phyloP scores from a whole-genome alignment of 2,888 invertebrate genomes.

The Itoplectis maculator region DNA sequence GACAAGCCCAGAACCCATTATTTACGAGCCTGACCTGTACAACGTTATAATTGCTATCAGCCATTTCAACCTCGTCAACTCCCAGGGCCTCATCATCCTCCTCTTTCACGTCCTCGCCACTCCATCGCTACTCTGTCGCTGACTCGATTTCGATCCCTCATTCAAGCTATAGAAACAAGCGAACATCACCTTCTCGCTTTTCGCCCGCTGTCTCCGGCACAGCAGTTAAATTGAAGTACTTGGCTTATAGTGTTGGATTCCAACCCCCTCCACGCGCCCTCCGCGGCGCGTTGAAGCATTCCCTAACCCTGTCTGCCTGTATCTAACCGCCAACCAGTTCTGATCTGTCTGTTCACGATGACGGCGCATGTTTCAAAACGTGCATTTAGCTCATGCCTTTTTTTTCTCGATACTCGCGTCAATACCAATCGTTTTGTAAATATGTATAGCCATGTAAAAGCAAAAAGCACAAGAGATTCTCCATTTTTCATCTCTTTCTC shows the following conservation, averaged over 20 bases:
- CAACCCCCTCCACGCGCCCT: background rate
- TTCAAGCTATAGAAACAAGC: background rate
- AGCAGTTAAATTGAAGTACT: conserved; percentile 73
- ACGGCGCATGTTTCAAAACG: conserved; percentile 22
- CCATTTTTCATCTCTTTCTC: conserved; percentile 1
- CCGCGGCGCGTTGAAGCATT: conserved; percentile 13
- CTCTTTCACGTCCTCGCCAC: conserved; percentile 28
- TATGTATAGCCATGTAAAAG: background rate
- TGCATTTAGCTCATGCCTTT: background rate
- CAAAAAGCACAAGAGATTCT: conserved; percentile 3
- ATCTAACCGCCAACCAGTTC: conserved; percentile 9
- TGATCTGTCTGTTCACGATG: conserved; percentile 27
- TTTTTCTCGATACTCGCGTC: background rate
- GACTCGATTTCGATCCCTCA: conserved; percentile 11
- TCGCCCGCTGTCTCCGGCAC: background rate
- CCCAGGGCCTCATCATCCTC: conserved; percentile 37
- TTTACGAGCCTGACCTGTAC: conserved; percentile 79
- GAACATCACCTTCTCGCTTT: conserved; percentile 4
- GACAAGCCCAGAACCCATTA: conserved; percentile 81
- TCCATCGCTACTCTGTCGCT: conserved; percentile 27
- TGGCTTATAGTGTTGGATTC: conserved; percentile 73
- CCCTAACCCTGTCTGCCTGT: background rate
- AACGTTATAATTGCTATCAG: conserved; percentile 81
- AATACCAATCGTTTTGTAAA: conserved; percentile 10
- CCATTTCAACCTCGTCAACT: conserved; percentile 73